A percentile compares a stretch with the other conserved stretches of the same genome.
phyloP scores from a whole-genome alignment of 2,888 invertebrate genomes.

The Timema podura region DNA sequence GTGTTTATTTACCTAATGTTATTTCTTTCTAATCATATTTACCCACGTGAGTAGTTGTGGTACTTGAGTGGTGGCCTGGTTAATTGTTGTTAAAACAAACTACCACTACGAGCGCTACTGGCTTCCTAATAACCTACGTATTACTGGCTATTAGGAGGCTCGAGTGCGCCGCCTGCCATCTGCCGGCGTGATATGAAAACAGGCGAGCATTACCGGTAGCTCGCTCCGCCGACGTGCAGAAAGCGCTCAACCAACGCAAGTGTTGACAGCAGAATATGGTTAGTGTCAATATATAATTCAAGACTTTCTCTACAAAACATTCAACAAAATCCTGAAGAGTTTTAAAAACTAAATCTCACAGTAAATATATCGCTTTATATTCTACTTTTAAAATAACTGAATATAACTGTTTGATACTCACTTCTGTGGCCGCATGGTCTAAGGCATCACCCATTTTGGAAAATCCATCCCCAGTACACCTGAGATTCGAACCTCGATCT shows the following conservation, averaged over 20 bases:
- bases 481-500: too few relatives aligned
- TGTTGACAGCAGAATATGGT: too few relatives aligned
- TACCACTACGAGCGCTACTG: neutral
- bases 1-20: constrained; percentile 15
- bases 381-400: too few relatives aligned
- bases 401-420: too few relatives aligned
- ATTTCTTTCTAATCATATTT: constrained; percentile 17
- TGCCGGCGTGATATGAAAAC: constrained; percentile 16
- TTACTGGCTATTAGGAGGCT: neutral
- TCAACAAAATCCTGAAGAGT: too few relatives aligned
- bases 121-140: constrained; percentile 9
- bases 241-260: neutral
- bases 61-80: constrained; percentile 7
- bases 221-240: constrained; percentile 12
- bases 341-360: too few relatives aligned
- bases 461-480: too few relatives aligned
- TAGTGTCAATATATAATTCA: too few relatives aligned
- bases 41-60: constrained; percentile 5
- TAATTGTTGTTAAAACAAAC: constrained; percentile 16
- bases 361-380: too few relatives aligned
- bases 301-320: too few relatives aligned
- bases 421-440: too few relatives aligned
- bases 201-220: constrained; percentile 13
- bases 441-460: too few relatives aligned
- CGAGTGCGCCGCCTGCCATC: constrained; percentile 14